These are phyloP conservation scores for Tenualosa ilisha DNA, from an alignment of 2,797 vertebrate genomes.

Conservation along the genomic window DNA sequence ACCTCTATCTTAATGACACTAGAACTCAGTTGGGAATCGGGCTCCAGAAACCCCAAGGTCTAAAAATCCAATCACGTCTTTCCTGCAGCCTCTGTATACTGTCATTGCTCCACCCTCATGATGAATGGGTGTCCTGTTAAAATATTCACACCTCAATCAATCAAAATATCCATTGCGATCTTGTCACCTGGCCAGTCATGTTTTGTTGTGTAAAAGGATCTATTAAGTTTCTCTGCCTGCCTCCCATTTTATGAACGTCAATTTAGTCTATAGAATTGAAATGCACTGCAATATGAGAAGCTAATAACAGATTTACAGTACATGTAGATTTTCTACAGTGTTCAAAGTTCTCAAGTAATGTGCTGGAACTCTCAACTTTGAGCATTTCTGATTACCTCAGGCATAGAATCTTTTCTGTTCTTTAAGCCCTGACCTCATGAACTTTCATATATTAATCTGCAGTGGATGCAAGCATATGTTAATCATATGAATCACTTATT, in stretches of 20 bases:
- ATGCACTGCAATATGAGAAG: background rate
- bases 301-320: background rate
- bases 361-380: too few species aligned
- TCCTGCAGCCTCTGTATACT: conserved; percentile 31
- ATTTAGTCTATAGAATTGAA: background rate
- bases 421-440: too few species aligned
- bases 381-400: too few species aligned
- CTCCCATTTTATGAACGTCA: too few species aligned
- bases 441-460: too few species aligned
- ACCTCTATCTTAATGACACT: background rate
- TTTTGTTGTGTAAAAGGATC: background rate
- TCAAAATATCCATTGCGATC: background rate
- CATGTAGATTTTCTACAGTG: background rate
- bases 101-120: conserved; percentile 7
- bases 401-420: too few species aligned
- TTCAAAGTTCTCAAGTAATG: background rate
- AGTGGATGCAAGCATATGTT: too few species aligned
- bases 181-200: background rate
- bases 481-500: too few species aligned
- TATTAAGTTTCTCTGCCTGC: background rate
- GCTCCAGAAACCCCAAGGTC: background rate
- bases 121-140: background rate
- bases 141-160: conserved; percentile 1
- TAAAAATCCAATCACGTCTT: conserved; percentile 25
- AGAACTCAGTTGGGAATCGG: background rate